Conservation (phyloP, 2,113 vertebrate genomes). For the Acrocephalus arundinaceus region DNA sequence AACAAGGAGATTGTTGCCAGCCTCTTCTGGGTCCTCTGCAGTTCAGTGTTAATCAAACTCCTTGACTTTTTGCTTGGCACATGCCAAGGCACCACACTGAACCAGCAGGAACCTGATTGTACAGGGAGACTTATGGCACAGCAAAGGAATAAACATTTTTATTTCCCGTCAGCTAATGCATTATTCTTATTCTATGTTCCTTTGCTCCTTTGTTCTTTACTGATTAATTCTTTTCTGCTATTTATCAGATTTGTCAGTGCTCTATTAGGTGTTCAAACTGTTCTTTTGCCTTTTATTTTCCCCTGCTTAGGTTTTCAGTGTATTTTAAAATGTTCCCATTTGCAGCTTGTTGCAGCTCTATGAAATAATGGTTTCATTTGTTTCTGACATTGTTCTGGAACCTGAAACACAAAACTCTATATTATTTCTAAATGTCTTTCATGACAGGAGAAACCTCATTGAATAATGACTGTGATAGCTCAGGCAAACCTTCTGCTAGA, state of each 20-base stretch:
- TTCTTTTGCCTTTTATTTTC: not conserved
- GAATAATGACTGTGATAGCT: not conserved
- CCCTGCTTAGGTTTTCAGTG: not conserved
- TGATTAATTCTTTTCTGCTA: not conserved
- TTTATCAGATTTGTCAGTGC: not conserved
- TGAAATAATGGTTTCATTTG: slow-evolving; percentile 29
- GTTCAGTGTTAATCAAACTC: not conserved
- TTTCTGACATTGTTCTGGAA: not conserved
- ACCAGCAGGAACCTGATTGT: not conserved
- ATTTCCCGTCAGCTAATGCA: not conserved
- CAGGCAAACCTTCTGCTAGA: not conserved
- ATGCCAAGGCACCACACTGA: not conserved
- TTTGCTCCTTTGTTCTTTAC: not conserved
- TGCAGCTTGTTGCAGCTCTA: not conserved
- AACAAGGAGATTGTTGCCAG: not conserved
- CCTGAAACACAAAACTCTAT: not conserved
- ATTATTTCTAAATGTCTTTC: slow-evolving; percentile 11
- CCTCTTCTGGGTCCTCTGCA: not conserved
- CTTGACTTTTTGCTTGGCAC: not conserved
- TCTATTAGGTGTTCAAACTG: not conserved
- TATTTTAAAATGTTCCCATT: slow-evolving; percentile 9
- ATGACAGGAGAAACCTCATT: not conserved
- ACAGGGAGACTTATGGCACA: not conserved
- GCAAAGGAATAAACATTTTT: not conserved
- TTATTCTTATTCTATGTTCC: not conserved